A percentile compares a stretch with the other conserved stretches of the same genome.
Evolutionary conservation across 2,113 vertebrate species (phyloP).

Genomic region (Xenotilapia leptura): DNA sequence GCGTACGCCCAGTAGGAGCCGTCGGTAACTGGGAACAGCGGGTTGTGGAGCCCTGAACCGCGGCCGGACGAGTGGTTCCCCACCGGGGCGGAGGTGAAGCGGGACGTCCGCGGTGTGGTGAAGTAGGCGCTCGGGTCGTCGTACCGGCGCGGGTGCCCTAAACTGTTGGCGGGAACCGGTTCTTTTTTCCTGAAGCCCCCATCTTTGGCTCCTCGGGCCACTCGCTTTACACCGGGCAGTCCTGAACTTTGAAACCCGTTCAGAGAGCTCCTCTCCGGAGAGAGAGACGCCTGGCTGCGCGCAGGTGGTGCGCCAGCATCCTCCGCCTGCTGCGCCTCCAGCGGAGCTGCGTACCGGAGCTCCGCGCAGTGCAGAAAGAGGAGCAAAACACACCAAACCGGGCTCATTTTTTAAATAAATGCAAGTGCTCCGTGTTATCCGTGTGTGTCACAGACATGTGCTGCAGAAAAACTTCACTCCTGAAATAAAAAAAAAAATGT

Average conservation of each 20-base stretch:
- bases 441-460: not conserved
- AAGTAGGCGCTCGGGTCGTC: conserved; percentile 62
- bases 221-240: not conserved
- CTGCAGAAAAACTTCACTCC: not conserved
- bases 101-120: conserved; percentile 55
- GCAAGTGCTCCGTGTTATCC: not conserved
- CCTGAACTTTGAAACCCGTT: not conserved
- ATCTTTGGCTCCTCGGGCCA: conserved; percentile 67
- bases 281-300: not conserved
- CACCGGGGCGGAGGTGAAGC: not conserved
- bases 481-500: not conserved
- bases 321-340: not conserved
- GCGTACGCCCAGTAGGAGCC: conserved; percentile 84
- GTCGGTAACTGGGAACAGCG: conserved; percentile 79
- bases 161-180: conserved; percentile 43
- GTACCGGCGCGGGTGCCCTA: conserved; percentile 49
- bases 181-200: conserved; percentile 39
- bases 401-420: conserved; percentile 6
- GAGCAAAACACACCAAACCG: conserved; percentile 18
- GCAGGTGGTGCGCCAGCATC: not conserved
- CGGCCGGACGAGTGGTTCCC: not conserved
- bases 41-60: conserved; percentile 70
- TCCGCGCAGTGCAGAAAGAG: conserved; percentile 28
- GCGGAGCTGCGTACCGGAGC: not conserved
- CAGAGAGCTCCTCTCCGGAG: not conserved